Base-by-base conservation (phyloP, 2,888 invertebrate genomes). In the Melanargia galathea region DNA sequence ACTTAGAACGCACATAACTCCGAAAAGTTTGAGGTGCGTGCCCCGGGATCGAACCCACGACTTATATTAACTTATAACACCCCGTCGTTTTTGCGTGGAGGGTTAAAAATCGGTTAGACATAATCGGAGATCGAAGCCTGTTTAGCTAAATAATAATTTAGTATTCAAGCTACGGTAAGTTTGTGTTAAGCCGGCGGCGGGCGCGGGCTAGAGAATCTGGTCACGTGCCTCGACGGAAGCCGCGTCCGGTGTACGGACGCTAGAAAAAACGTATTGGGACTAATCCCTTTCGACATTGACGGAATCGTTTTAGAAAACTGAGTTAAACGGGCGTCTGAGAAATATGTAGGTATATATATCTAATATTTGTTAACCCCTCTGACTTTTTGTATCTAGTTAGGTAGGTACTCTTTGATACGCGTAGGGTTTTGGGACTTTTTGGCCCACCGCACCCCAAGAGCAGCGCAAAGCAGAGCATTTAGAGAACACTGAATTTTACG, bases 191-290 rank as follows among this genome's bases (percentile, higher is more conserved):
- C 82, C 80, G 74, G 13, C 43, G 8, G 38, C 38, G n/a, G 30
- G 30, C 30, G 70, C 74, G 62, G 66, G 65, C 67, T 66, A 71
- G 78, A 78, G 73, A 84, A 79, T 71, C 82, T 69, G 80, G 83
- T 89, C 90, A 90, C 90, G 90, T 79, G 78, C 80, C 68, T 65
- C 70, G 74, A 73, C 89, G 90, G 89, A 89, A 86, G 86, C 78
- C 80, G 82, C 86, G 83, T 89, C 89, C 89, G 89, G 88, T 84
- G 73, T 70, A 63, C 55, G 61, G 51, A 57, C 63, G 63, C 43
- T 30, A 58, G 60, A 66, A 66, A 65, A 69, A 67, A 65, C 65
- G 56, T 62, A 64, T 65, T 54, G 64, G 46, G 49, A 59, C 56
- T 64, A 68, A 69, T 67, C 63, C 62, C 40, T 43, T 60, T 52